Evolutionary conservation across 2,888 invertebrate species (phyloP), one percentile per base, ranked within the genome.

Genomic region (Lydus trimaculatus): DNA sequence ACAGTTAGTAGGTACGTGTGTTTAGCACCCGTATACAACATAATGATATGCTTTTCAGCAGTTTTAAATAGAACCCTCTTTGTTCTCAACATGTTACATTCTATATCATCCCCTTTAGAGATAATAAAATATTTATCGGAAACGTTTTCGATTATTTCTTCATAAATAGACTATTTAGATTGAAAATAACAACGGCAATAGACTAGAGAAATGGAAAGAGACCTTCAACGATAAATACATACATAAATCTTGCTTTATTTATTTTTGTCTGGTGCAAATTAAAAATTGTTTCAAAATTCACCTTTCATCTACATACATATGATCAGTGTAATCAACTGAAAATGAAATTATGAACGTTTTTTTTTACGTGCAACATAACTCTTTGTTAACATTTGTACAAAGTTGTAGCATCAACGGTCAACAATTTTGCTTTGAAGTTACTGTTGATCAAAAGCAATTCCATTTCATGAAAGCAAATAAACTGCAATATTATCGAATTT

Each of bases 131-230:
- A 63, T 52, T 52, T 13, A 15, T 11, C 20, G 58, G 28, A 63
- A 52, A 31, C 63, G 56, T 31, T 63, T 63, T 48, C 25, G 63
- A 63, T 63, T 63, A 63, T 63, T 52, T n/a, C 63, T 17, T 31
- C 58, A 28, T 63, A 63, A 63, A 63, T 63, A 63, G 56, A 31
- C 63, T 33, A 48, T 31, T 56, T 63, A 15, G 43, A 43, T 36
- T 23, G 9, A 11, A 43, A 17, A 43, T 8, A 43, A 6, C n/a
- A 43, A 43, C 43, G 0, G 33, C 9, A 33, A 36, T 33, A 9
- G 33, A 33, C 33, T 33, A 33, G 39, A 6, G 15, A n/a, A n/a
- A 39, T n/a, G n/a, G n/a, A n/a, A n/a, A n/a, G n/a, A n/a, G n/a
- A n/a, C n/a, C n/a, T n/a, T 33, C 33, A 33, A 33, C 33, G 33